A percentile compares a stretch with the other conserved stretches of the same genome.
These are phyloP conservation scores for Sthenelais limicola DNA, from an alignment of 2,888 invertebrate species.

Conservation along the genomic window DNA sequence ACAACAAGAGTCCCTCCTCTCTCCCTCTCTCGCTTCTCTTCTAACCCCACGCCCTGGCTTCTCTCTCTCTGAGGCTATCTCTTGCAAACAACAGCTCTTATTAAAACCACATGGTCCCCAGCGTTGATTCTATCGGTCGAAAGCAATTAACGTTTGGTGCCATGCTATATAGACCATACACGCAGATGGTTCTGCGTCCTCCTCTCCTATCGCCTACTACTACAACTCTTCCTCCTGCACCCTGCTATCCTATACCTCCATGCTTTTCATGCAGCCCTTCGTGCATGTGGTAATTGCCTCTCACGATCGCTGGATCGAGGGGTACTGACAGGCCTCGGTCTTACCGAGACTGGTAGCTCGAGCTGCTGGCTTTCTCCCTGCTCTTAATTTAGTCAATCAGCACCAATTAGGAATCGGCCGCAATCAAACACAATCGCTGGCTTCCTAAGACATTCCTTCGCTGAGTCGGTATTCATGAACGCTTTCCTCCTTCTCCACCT, in stretches of 20 bases:
- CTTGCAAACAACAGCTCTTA: constrained; percentile 11
- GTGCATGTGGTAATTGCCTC: constrained; percentile 5
- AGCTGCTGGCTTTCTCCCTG: background rate
- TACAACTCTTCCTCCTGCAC: background rate
- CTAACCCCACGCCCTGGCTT: too few species aligned
- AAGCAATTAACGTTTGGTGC: constrained; percentile 34
- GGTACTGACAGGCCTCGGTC: too few species aligned
- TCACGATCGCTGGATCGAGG: constrained; percentile 12
- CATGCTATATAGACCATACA: too few species aligned
- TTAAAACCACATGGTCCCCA: constrained; percentile 27
- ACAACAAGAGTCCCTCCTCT: background rate
- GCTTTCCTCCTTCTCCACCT: background rate
- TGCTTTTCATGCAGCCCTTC: background rate
- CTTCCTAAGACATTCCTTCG: too few species aligned
- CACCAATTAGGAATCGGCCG: constrained; percentile 10
- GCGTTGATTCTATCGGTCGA: constrained; percentile 21
- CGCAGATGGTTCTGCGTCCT: background rate
- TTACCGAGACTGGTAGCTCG: too few species aligned
- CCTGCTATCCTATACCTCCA: constrained; percentile 5
- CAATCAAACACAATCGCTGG: background rate
- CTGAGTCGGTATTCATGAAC: too few species aligned
- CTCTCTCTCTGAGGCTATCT: background rate
- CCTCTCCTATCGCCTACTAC: background rate
- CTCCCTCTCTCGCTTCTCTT: background rate
- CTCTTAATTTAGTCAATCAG: constrained; percentile 23